Evolutionary conservation across 2,888 invertebrate species (phyloP).

Genomic region (Polia nebulosa): DNA sequence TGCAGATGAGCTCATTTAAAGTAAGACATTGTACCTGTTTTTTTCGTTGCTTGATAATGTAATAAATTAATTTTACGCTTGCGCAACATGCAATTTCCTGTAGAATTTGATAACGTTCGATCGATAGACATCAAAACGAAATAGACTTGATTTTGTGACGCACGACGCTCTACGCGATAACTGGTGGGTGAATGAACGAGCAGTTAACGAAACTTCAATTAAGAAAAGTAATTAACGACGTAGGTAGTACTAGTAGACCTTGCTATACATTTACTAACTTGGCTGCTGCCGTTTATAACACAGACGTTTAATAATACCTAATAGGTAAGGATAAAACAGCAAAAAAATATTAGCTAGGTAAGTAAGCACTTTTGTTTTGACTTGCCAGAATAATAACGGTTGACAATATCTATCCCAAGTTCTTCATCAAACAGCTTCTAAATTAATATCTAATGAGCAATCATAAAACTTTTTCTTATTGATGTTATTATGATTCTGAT

Average conservation of each 20-base stretch:
- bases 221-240: slow-evolving; percentile 27
- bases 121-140: slow-evolving; percentile 28
- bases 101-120: slow-evolving; percentile 27
- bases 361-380: neutral
- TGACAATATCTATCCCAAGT: neutral
- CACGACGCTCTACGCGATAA: slow-evolving; percentile 3
- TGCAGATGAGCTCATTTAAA: neutral
- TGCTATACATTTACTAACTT: slow-evolving; percentile 7
- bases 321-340: too few relatives aligned
- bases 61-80: slow-evolving; percentile 36
- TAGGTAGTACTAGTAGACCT: neutral
- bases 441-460: slow-evolving; percentile 14
- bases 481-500: neutral
- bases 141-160: slow-evolving; percentile 14
- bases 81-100: slow-evolving; percentile 48
- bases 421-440: neutral
- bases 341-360: too few relatives aligned
- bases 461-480: slow-evolving; percentile 5
- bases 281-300: neutral
- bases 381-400: neutral
- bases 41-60: slow-evolving; percentile 12
- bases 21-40: neutral
- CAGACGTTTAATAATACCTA: too few relatives aligned
- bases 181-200: slow-evolving; percentile 17
- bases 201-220: slow-evolving; percentile 22